Conservation (phyloP, 1,140 invertebrate genomes). For the Prorops nasuta region DNA sequence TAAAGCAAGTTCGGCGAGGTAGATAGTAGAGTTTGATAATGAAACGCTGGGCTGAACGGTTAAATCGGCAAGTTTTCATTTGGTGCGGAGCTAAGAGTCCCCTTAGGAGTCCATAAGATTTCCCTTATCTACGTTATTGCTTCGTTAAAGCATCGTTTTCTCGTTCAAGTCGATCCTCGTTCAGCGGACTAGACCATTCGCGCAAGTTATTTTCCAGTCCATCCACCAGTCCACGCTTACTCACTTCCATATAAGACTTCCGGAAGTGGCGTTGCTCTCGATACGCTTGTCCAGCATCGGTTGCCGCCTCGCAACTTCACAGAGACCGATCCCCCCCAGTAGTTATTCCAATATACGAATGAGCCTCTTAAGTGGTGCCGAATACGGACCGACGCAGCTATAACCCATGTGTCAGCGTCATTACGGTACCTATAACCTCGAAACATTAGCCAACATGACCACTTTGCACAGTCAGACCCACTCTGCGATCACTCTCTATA, state of each 20-base stretch:
- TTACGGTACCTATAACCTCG: no score
- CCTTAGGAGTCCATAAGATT: constrained; percentile 26
- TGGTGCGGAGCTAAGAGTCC: constrained; percentile 12
- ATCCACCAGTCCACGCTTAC: constrained; percentile 17
- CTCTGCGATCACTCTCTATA: no score
- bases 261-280: constrained; percentile 29
- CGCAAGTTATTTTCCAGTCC: constrained; percentile 12
- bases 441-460: no score
- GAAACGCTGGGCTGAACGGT: constrained; percentile 5
- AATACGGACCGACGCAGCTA: constrained; percentile 24
- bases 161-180: constrained; percentile 17
- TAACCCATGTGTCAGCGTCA: no score
- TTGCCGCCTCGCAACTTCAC: not conserved
- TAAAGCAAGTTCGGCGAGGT: no score
- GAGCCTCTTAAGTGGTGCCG: constrained; percentile 29
- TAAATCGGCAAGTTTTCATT: constrained; percentile 21
- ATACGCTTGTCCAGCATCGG: constrained; percentile 17
- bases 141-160: constrained; percentile 32
- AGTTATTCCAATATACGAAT: constrained; percentile 28
- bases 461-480: no score
- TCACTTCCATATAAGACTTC: constrained; percentile 28
- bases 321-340: not conserved
- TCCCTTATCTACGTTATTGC: constrained; percentile 29
- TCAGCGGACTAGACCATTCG: constrained; percentile 18
- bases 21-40: no score